Conservation (phyloP, 2,113 vertebrate species). For the Prochilodus magdalenae region DNA sequence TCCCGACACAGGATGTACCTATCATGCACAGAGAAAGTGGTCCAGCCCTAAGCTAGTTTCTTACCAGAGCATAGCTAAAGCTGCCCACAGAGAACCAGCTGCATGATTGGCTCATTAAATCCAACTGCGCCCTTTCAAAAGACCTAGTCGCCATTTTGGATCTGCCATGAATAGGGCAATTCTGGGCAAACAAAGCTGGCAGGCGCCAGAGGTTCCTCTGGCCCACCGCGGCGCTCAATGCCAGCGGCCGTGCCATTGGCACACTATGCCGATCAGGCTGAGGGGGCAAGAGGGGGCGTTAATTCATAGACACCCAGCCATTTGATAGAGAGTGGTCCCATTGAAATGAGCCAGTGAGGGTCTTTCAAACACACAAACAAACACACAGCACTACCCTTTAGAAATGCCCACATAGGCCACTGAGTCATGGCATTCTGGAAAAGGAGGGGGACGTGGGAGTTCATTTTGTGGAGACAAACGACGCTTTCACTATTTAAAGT, state of each 20-base stretch:
- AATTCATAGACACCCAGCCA: constrained; percentile 42
- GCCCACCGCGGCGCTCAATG: constrained; percentile 35
- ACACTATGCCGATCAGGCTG: constrained; percentile 46
- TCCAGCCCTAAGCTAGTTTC: not conserved
- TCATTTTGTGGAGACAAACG: constrained; percentile 41
- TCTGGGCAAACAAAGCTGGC: constrained; percentile 58
- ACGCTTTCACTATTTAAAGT: constrained; percentile 50
- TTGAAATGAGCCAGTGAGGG: constrained; percentile 22
- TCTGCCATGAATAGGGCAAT: constrained; percentile 52
- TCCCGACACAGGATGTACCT: too few species aligned
- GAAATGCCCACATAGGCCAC: constrained; percentile 34
- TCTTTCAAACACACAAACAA: constrained; percentile 45
- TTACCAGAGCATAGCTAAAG: not conserved
- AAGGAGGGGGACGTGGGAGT: constrained; percentile 26
- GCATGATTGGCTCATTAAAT: constrained; percentile 49
- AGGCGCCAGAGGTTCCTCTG: constrained; percentile 49
- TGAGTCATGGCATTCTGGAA: constrained; percentile 36
- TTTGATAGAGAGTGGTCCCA: constrained; percentile 26
- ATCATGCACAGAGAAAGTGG: not conserved
- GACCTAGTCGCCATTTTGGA: constrained; percentile 41
- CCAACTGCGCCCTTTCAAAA: constrained; percentile 37
- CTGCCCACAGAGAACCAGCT: constrained; percentile 14
- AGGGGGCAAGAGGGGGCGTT: constrained; percentile 25
- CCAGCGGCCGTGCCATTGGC: constrained; percentile 54
- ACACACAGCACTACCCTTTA: constrained; percentile 27